Percentiles rank a stretch among this genome's conserved stretches.
phyloP scores from a whole-genome alignment of 2,797 vertebrate species.

The Hemitrygon akajei region DNA sequence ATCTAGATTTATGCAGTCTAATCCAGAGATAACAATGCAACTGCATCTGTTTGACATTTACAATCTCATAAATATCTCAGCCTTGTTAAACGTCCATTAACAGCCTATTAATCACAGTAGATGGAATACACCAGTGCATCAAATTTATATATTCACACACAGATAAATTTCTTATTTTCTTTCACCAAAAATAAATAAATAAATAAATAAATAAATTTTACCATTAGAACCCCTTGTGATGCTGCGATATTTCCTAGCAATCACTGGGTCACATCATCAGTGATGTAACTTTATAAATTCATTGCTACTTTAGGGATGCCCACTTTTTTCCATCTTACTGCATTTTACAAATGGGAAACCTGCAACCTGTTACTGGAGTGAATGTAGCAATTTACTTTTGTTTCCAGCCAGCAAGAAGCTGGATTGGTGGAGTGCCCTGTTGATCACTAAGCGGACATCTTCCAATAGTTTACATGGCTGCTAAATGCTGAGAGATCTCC shows the following conservation, averaged over 20 bases:
- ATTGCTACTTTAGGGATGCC: not conserved
- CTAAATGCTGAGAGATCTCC: too few species aligned
- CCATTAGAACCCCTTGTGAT: too few species aligned
- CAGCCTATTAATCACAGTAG: not conserved
- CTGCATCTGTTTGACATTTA: not conserved
- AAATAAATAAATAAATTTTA: not conserved
- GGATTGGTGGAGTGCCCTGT: too few species aligned
- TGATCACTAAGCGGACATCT: too few species aligned
- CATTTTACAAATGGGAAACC: too few species aligned
- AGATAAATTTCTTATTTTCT: not conserved
- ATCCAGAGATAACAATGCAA: not conserved
- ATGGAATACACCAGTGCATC: not conserved
- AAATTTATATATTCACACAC: not conserved
- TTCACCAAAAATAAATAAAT: not conserved
- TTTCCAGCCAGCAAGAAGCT: too few species aligned
- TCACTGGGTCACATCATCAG: too few species aligned
- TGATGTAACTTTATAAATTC: not conserved
- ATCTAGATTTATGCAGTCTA: not conserved
- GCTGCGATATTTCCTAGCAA: too few species aligned
- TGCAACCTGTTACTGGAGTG: too few species aligned
- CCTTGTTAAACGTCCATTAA: slow-evolving; percentile 26
- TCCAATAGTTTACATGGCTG: too few species aligned
- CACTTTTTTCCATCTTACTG: too few species aligned
- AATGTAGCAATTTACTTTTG: too few species aligned
- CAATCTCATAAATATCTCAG: not conserved